Base-by-base conservation (phyloP, 2,113 vertebrate species). In the Melanerpes formicivorus region DNA sequence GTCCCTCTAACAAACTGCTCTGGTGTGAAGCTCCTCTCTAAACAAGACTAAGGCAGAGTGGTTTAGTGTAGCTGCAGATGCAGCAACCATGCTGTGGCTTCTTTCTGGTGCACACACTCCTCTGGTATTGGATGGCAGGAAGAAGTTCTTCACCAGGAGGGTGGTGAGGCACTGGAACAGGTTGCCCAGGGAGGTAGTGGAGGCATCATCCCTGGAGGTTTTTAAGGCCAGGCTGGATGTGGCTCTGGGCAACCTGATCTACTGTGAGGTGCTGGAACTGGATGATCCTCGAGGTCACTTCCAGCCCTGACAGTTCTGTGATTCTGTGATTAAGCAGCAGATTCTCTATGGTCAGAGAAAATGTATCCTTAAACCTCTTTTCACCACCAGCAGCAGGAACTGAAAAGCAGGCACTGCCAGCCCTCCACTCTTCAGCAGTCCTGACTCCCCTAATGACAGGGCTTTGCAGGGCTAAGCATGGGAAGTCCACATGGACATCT, bases 361-460 rank as follows among this genome's bases (percentile, higher is more conserved):
- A 10, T 2, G 2, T 7, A 14, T 26, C 44, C n/a, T 55, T 50
- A 48, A 84, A 70, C 7, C 21, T 19, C 40, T 27, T 14, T 26
- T 32, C 30, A 50, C 16, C 37, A 50, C 2, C 11, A 34, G 4
- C 0, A 0, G 32, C 40, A 82, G 46, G 56, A 74, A 71, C 1
- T 8, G 11, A 62, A 82, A 46, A 50, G 63, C 12, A 30, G 10
- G 23, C 19, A 9, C 17, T 23, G 64, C 40, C 78, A 87, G 32
- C 16, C 54, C 54, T 11, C 29, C 13, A 32, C 60, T 63, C 40
- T 37, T 34, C 4, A 25, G 18, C 48, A 56, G 23, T 4, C 40
- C 59, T 7, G 23, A 23, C 30, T 27, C 18, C 52, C 16, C 44
- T 55, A 23, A n/a, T 50, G 54, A 34, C 17, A 84, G 48, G 18